Conservation (phyloP, 2,113 vertebrate genomes). For the Pedionomus torquatus region DNA sequence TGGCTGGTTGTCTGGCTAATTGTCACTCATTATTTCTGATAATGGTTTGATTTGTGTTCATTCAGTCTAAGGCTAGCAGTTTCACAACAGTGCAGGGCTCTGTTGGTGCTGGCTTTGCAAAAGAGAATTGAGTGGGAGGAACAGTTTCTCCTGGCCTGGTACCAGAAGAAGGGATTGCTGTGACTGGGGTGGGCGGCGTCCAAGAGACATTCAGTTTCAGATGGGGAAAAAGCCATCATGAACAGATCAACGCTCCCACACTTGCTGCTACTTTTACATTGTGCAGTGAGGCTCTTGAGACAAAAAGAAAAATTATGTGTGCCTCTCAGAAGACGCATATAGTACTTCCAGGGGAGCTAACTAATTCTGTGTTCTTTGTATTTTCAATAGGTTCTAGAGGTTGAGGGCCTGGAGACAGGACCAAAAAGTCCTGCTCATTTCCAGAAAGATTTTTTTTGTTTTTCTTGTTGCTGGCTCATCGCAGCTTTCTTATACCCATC, state of each 20-base stretch:
- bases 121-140: neutral
- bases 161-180: neutral
- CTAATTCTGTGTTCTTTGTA: neutral
- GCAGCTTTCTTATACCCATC: neutral
- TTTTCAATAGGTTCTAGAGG: neutral
- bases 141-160: neutral
- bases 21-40: conserved; percentile 19
- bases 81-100: neutral
- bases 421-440: neutral
- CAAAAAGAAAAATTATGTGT: neutral
- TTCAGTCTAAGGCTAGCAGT: neutral
- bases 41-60: conserved; percentile 7
- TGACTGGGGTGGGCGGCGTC: neutral
- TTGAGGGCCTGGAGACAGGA: neutral
- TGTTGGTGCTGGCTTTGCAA: neutral
- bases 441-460: neutral
- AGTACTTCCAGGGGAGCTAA: neutral
- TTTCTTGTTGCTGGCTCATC: neutral
- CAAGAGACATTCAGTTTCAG: neutral
- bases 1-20: conserved; percentile 5
- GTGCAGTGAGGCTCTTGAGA: neutral
- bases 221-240: neutral
- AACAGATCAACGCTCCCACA: neutral
- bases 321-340: neutral
- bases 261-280: neutral